Percentiles rank a stretch among this genome's conserved stretches.
Evolutionary conservation across 64 coral and sea anemone species (phyloP).

Genomic region (Acropora yongei): DNA sequence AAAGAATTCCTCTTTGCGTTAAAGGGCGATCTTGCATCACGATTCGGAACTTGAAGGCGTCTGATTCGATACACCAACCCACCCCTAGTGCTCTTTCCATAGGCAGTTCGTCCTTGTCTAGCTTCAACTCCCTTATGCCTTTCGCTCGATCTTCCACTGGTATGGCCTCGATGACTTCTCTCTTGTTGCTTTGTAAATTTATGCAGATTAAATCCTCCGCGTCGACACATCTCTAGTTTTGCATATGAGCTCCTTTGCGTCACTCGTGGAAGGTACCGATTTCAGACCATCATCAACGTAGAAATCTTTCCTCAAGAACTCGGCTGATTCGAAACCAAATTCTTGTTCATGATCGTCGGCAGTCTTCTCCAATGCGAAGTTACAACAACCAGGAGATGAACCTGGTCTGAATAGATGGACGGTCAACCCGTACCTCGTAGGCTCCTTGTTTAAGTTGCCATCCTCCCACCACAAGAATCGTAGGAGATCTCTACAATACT

Average conservation of each 20-base stretch:
- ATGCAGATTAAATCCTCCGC: slow-evolving; percentile 2
- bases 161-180: slow-evolving; percentile 3
- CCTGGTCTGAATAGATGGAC: slow-evolving; percentile 73
- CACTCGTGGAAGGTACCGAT: slow-evolving; percentile 28
- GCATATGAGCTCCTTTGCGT: slow-evolving; percentile 43
- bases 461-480: slow-evolving; percentile 76
- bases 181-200: not conserved
- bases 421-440: slow-evolving; percentile 60
- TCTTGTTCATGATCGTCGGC: slow-evolving; percentile 41
- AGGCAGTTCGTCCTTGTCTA: slow-evolving; percentile 10
- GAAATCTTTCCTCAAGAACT: slow-evolving; percentile 49
- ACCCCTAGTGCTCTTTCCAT: slow-evolving; percentile 30
- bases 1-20: slow-evolving; percentile 47
- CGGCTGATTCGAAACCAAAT: slow-evolving; percentile 35
- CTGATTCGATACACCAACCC: slow-evolving; percentile 17
- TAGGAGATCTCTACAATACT: slow-evolving; percentile 54
- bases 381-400: slow-evolving; percentile 65
- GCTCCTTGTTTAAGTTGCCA: slow-evolving; percentile 38
- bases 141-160: slow-evolving; percentile 18
- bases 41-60: slow-evolving; percentile 35
- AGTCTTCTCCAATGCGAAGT: slow-evolving; percentile 57
- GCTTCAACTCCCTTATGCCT: not conserved
- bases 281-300: slow-evolving; percentile 75
- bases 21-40: slow-evolving; percentile 40
- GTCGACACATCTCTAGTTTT: not conserved